Conservation (phyloP, 92 coral and sea anemone species). For the Nematostella vectensis region DNA sequence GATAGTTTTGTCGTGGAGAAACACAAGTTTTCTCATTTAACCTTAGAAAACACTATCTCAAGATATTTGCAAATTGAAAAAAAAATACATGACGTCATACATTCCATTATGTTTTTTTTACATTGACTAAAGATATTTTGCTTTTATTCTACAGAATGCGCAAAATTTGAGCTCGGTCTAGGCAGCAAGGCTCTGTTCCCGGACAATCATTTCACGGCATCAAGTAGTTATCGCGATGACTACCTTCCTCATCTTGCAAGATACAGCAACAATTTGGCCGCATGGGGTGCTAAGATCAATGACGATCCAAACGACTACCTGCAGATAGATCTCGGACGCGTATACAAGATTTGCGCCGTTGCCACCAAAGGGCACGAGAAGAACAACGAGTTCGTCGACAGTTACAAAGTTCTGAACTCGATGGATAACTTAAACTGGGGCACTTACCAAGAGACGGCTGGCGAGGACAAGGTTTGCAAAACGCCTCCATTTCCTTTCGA, state of each 20-base stretch:
- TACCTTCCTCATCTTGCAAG: background rate
- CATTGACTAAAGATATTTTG: too few species aligned
- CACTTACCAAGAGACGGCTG: constrained; percentile 1
- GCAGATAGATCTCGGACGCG: constrained; percentile 9
- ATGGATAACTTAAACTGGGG: constrained; percentile 4
- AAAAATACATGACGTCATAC: too few species aligned
- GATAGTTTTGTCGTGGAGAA: too few species aligned
- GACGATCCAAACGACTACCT: background rate
- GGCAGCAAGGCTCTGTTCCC: background rate
- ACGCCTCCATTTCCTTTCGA: too few species aligned
- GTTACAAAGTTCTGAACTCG: constrained; percentile 8
- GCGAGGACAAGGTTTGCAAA: too few species aligned
- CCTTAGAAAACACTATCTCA: too few species aligned
- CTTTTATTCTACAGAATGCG: background rate
- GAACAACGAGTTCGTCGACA: background rate
- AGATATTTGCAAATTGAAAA: too few species aligned
- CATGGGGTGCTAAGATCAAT: background rate
- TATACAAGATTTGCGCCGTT: constrained; percentile 20
- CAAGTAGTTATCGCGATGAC: background rate
- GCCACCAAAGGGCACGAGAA: constrained; percentile 19
- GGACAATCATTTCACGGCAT: constrained; percentile 1
- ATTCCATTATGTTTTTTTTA: too few species aligned
- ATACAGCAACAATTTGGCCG: background rate
- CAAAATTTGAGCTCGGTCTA: background rate
- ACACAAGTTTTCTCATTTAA: too few species aligned